These are phyloP conservation scores for Hypsibius dujardini DNA, from an alignment of 1,140 invertebrate genomes.

Conservation along the genomic window DNA sequence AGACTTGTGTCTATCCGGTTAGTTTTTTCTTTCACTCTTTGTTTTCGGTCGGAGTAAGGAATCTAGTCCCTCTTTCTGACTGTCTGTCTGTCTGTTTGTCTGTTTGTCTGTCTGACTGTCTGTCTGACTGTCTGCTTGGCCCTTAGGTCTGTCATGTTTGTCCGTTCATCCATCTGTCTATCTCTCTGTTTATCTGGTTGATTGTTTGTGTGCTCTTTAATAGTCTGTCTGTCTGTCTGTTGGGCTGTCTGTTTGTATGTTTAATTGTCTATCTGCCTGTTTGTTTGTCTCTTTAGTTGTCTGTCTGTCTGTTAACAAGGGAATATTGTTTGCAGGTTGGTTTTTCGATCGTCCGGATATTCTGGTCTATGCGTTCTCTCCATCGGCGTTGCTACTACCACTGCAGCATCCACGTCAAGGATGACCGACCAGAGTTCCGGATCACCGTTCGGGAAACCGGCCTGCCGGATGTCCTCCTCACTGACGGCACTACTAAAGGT, in stretches of 20 bases:
- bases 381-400: conserved; percentile 78
- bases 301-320: too few species aligned
- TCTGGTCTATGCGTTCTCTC: conserved; percentile 72
- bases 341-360: conserved; percentile 53
- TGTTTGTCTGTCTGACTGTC: too few species aligned
- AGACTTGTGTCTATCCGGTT: conserved; percentile 88
- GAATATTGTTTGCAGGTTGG: conserved; percentile 27
- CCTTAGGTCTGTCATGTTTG: conserved; percentile 4
- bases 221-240: too few species aligned
- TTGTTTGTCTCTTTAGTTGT: conserved; percentile 18
- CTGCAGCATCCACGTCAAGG: conserved; percentile 74
- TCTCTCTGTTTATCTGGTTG: too few species aligned
- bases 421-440: conserved; percentile 68
- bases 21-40: conserved; percentile 39
- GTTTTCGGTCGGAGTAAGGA: conserved; percentile 31
- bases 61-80: background rate
- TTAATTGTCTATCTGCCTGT: background rate
- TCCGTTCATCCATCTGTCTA: conserved; percentile 21
- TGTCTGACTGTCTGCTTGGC: conserved; percentile 18
- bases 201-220: too few species aligned
- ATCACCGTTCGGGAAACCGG: conserved; percentile 62
- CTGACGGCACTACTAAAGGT: conserved; percentile 54
- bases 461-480: conserved; percentile 47
- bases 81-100: too few species aligned
- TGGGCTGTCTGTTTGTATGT: too few species aligned